Percentiles rank a stretch among this genome's conserved stretches.
Evolutionary conservation across 1,140 invertebrate genomes (phyloP).

Genomic region (Carposina sasakii): DNA sequence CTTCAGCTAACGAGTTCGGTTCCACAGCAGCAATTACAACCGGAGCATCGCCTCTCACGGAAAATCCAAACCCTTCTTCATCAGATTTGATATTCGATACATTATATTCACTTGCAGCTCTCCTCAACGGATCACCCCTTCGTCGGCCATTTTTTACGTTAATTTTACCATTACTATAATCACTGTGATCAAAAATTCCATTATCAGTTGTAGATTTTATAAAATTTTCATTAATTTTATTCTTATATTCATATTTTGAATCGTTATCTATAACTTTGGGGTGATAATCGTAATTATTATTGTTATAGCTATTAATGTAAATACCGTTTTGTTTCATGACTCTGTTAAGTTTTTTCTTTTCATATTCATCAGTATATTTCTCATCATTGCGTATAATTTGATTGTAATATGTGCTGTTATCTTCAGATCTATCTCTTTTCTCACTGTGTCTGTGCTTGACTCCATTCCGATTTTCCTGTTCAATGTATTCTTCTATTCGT

Average conservation of each 20-base stretch:
- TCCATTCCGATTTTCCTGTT: conserved; percentile 41
- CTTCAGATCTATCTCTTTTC: conserved; percentile 64
- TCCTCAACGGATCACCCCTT: conserved; percentile 41
- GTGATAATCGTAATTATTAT: conserved; percentile 51
- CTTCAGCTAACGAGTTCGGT: conserved; percentile 90
- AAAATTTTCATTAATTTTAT: conserved; percentile 1
- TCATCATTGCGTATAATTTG: conserved; percentile 60
- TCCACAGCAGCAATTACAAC: conserved; percentile 93
- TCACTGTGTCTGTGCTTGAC: conserved; percentile 46
- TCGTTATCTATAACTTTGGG: conserved; percentile 54
- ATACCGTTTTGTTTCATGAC: conserved; percentile 65
- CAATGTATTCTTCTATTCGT: conserved; percentile 30
- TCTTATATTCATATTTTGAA: no score
- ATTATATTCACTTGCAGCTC: conserved; percentile 61
- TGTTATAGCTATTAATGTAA: conserved; percentile 64
- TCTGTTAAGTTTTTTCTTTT: conserved; percentile 40
- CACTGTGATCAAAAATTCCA: conserved; percentile 24
- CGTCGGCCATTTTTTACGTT: conserved; percentile 49
- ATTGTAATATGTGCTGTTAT: conserved; percentile 66
- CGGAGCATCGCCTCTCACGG: conserved; percentile 92
- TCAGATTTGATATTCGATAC: conserved; percentile 35
- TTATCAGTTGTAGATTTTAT: no score
- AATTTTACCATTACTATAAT: conserved; percentile 26
- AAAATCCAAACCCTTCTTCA: conserved; percentile 91
- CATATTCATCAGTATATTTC: conserved; percentile 48